Base-by-base conservation (phyloP, 1,140 invertebrate genomes). In the Diabrotica virgifera region DNA sequence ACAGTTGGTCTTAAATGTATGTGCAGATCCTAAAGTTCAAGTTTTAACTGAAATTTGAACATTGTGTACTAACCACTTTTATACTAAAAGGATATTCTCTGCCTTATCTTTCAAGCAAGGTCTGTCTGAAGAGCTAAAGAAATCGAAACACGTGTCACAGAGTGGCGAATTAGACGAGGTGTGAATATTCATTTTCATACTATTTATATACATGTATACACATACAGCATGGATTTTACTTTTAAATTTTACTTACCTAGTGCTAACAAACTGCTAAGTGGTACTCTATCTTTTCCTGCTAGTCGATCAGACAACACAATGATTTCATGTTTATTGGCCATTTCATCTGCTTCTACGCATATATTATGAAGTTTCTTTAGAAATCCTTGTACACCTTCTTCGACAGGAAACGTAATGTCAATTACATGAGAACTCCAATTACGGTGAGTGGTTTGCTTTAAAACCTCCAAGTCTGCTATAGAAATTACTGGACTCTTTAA, bases 401-500 rank as follows among this genome's bases (percentile, higher is more conserved):
- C 74, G 66, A 88, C 87, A 9, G 86, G 85, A 83, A 92, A 98
- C 52, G 93, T 95, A 36, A 94, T 93, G 80, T 99, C 95, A 64
- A 99, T 90, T 2, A 95, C 87, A 78, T 91, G 88, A 9, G 92
- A 90, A 83, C 89, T 92, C 96, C 96, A 99, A 9, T 91, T 92
- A 57, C 93, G 87, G 80, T 95, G 90, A n/a, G 81, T 88, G 0
- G 90, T 96, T 13, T 85, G 78, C 74, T 94, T 94, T 5, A 98
- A 83, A 2, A 97, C 88, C 76, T 96, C 89, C 59, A 98, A 83
- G 80, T 99, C 97, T 14, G 85, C 82, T 61, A 98, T 82, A 8
- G 96, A 98, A 5, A 99, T 80, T 67, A 99, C 95, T 11, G 97
- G 97, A 80, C 98, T 94, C 53, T 90, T 87, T 54, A 99, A 82